Conservation (phyloP, 2,888 invertebrate genomes). For the Napeogenes sylphis region DNA sequence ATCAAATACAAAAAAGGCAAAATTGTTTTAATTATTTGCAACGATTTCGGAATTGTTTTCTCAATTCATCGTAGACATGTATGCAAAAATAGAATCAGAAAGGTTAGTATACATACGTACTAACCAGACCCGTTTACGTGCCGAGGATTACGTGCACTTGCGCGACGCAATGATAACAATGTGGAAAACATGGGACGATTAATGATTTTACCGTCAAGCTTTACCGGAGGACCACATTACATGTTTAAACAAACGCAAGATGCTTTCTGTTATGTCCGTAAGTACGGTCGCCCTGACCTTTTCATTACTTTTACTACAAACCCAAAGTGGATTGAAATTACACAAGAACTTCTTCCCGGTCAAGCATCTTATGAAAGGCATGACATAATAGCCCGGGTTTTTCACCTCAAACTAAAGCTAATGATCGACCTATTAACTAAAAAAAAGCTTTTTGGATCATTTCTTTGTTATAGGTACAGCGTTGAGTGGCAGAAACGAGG, state of each 20-base stretch:
- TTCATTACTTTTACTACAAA: conserved; percentile 15
- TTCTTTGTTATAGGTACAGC: conserved; percentile 12
- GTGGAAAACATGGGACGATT: no score
- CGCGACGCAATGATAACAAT: no score
- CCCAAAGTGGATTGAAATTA: conserved; percentile 8
- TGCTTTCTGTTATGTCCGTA: conserved; percentile 22
- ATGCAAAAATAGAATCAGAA: conserved; percentile 8
- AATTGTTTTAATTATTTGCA: not conserved
- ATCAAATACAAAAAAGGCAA: not conserved
- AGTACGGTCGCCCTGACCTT: conserved; percentile 23
- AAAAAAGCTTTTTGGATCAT: conserved; percentile 12
- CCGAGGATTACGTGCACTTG: no score
- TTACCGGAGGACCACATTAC: conserved; percentile 22
- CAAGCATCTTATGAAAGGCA: conserved; percentile 28
- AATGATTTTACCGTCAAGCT: no score
- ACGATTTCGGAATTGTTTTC: not conserved
- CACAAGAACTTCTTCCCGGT: conserved; percentile 13
- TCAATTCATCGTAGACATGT: not conserved
- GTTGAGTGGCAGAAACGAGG: conserved; percentile 9
- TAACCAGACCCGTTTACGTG: not conserved
- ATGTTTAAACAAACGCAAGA: conserved; percentile 28
- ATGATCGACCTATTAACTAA: conserved; percentile 25
- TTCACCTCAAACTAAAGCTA: conserved; percentile 27
- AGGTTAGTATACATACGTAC: conserved; percentile 10
- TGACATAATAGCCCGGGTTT: conserved; percentile 29